Evolutionary conservation across 2,113 vertebrate genomes (phyloP), one percentile per base, ranked within the genome.

Genomic region (Saguinus midas): DNA sequence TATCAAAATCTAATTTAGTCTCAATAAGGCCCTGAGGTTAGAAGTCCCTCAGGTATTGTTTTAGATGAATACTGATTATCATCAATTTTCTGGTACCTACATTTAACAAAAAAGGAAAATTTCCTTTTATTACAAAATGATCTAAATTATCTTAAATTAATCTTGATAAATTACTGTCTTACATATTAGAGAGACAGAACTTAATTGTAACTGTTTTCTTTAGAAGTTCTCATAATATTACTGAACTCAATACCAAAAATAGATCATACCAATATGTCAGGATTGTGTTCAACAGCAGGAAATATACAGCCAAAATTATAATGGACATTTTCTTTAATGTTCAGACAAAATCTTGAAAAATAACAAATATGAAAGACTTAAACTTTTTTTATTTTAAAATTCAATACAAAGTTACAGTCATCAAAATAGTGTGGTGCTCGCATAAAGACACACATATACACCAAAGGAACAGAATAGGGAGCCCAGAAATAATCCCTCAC

Each of bases 31-130:
- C 35, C 12, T 61, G n/a, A 27, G 0, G 82, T 61, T 83, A 83
- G 35, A 87, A 87, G 14, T 6, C 37, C 40, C 29, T 37, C 25
- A 10, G 17, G 14, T 68, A 61, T 45, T 93, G 52, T 52, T 52
- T 52, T 52, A 52, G 52, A 52, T 17, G 20, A 86, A 75, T 66
- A 3, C 29, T n/a, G 12, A 73, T 64, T 85, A 16, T 16, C 37
- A 45, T 73, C 32, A 50, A 61, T 58, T 89, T 91, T 73, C 43
- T 92, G 64, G 32, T 80, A 57, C 14, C 35, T 86, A 16, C 57
- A 72, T 83, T 61, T n/a, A 87, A 61, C 13, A 68, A 93, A 91
- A 45, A 25, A 83, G 79, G 55, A 37, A 37, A 91, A 95, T 91
- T 13, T 18, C 29, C 10, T 78, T 86, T 87, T 83, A 18, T 87